phyloP scores from a whole-genome alignment of 1,140 invertebrate species.

The Drosophila baimaii region DNA sequence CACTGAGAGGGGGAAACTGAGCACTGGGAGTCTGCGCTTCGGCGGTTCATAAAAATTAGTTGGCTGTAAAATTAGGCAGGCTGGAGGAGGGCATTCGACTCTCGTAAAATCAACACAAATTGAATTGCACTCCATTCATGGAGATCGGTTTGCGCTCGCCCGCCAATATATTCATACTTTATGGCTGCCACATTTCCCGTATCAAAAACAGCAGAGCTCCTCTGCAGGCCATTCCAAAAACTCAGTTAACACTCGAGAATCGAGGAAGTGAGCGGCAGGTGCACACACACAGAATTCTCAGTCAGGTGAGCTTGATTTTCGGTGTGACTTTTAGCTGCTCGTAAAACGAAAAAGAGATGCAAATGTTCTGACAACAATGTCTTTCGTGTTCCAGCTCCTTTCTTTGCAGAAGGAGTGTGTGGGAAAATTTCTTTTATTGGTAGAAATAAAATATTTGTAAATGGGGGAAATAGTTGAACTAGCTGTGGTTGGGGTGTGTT shows the following conservation, averaged over 20 bases:
- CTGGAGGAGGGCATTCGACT: conserved; percentile 27
- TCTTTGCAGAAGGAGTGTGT: background rate
- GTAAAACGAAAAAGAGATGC: conserved; percentile 29
- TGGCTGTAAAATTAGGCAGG: conserved; percentile 65
- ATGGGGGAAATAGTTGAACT: no score
- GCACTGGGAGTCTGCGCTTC: conserved; percentile 41
- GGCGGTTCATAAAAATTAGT: conserved; percentile 77
- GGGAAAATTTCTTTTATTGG: conserved; percentile 1
- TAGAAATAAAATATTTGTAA: background rate
- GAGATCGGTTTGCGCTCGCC: conserved; percentile 25
- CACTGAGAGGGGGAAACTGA: conserved; percentile 50
- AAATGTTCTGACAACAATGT: conserved; percentile 31
- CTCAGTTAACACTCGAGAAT: conserved; percentile 15
- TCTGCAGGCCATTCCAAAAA: conserved; percentile 2
- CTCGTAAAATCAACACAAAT: conserved; percentile 63
- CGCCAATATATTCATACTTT: conserved; percentile 41
- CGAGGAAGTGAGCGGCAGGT: conserved; percentile 37
- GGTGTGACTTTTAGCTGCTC: conserved; percentile 55
- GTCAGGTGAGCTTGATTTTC: conserved; percentile 27
- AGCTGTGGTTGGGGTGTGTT: no score
- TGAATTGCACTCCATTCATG: conserved; percentile 78
- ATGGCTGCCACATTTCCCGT: conserved; percentile 26
- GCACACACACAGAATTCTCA: conserved; percentile 25
- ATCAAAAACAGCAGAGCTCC: conserved; percentile 24
- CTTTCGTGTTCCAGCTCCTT: background rate